Evolutionary conservation across 2,888 invertebrate genomes (phyloP).

Genomic region (Torymus tubicola): DNA sequence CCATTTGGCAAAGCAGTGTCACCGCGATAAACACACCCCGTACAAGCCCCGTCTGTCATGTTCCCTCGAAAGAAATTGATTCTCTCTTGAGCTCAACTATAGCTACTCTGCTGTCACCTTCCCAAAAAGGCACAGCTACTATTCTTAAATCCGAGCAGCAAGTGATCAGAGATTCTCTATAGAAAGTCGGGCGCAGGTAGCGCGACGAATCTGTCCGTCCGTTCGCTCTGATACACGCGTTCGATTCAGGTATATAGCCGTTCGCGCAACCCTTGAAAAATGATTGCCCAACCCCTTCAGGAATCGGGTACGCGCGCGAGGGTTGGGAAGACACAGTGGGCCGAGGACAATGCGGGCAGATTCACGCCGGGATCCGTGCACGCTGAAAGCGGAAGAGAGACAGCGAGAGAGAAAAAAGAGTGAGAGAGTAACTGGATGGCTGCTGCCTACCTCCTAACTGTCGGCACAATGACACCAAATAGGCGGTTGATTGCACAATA

Average conservation of each 20-base stretch:
- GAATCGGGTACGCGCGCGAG: conserved; percentile 31
- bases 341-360: conserved; percentile 58
- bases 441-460: conserved; percentile 64
- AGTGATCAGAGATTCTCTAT: conserved; percentile 58
- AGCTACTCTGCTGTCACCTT: no score
- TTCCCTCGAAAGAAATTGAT: neutral
- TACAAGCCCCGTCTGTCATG: neutral
- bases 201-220: conserved; percentile 1
- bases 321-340: conserved; percentile 43
- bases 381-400: no score
- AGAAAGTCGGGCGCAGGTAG: conserved; percentile 41
- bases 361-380: conserved; percentile 39
- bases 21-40: neutral
- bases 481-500: conserved; percentile 76
- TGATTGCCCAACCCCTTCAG: conserved; percentile 62
- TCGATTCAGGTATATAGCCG: conserved; percentile 29
- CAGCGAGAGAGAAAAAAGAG: conserved; percentile 10
- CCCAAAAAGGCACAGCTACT: no score
- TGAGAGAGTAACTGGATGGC: neutral
- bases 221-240: neutral
- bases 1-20: neutral
- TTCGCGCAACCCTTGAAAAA: conserved; percentile 57
- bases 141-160: conserved; percentile 41
- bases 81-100: neutral
- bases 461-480: conserved; percentile 75